Percentiles rank a stretch among this genome's conserved stretches.
phyloP scores from a whole-genome alignment of 2,797 vertebrate species.

The Selene dorsalis region DNA sequence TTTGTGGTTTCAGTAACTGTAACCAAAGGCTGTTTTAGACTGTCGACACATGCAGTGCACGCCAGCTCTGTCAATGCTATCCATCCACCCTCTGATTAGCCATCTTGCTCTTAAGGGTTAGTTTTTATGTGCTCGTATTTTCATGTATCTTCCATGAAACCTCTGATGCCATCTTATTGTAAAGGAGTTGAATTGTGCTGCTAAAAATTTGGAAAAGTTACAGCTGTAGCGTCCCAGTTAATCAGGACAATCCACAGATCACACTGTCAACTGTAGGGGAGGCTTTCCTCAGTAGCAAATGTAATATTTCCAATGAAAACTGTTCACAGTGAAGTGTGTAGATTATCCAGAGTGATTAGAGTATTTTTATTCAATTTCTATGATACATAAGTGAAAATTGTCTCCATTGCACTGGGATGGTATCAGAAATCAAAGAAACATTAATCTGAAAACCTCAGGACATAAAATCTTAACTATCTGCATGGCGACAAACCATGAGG shows the following conservation, averaged over 20 bases:
- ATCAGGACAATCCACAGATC: conserved; percentile 28
- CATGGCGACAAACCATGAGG: not conserved
- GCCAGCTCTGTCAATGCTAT: not conserved
- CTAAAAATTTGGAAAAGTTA: conserved; percentile 23
- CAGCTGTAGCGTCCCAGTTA: conserved; percentile 38
- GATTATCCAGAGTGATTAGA: conserved; percentile 7
- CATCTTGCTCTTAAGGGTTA: not conserved
- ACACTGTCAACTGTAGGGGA: conserved; percentile 32
- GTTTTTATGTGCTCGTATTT: not conserved
- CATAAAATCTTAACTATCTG: conserved; percentile 4
- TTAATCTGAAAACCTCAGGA: conserved; percentile 1
- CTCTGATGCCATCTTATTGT: not conserved
- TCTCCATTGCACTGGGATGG: not conserved
- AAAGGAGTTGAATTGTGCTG: not conserved
- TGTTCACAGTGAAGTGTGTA: conserved; percentile 12
- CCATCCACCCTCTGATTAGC: not conserved
- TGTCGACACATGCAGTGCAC: not conserved
- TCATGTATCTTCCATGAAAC: not conserved
- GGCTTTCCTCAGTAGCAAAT: conserved; percentile 12
- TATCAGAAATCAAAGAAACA: not conserved
- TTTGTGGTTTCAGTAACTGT: conserved; percentile 26
- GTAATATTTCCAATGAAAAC: conserved; percentile 21
- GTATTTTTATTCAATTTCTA: conserved; percentile 4
- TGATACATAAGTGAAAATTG: not conserved
- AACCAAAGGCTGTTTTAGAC: not conserved